Conservation (phyloP, 2,888 invertebrate genomes). For the Stenoptilia bipunctidactyla region DNA sequence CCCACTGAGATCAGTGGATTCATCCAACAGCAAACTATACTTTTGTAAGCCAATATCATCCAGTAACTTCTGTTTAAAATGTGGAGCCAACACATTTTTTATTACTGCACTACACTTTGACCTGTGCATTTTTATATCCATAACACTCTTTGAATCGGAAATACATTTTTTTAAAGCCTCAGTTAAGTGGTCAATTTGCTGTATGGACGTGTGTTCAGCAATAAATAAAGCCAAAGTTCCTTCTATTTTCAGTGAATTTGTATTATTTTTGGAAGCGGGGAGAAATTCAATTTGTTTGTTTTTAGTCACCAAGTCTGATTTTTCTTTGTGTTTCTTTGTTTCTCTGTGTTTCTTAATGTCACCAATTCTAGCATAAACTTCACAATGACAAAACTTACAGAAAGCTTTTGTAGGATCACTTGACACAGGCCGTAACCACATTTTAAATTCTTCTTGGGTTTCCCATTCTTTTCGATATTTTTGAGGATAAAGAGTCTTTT, state of each 20-base stretch:
- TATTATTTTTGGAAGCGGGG: too few species aligned
- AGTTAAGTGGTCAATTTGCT: too few species aligned
- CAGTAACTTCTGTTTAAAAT: constrained; percentile 1
- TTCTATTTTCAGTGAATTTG: too few species aligned
- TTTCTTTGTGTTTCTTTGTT: constrained; percentile 1
- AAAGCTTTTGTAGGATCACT: not conserved
- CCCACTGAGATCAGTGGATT: constrained; percentile 7
- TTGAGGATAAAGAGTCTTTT: not conserved
- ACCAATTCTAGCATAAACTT: not conserved
- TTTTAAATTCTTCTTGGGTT: not conserved
- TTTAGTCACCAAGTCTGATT: not conserved
- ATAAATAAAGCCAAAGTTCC: not conserved
- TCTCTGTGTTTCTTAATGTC: not conserved
- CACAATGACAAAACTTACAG: not conserved
- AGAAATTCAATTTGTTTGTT: too few species aligned
- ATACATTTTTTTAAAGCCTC: constrained; percentile 1
- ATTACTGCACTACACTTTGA: constrained; percentile 4
- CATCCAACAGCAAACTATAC: constrained; percentile 6
- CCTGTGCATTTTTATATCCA: constrained; percentile 1
- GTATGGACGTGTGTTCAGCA: too few species aligned
- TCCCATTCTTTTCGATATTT: constrained; percentile 1
- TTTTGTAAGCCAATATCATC: constrained; percentile 5
- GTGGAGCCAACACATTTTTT: constrained; percentile 5
- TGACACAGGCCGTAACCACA: not conserved
- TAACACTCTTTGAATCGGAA: not conserved